phyloP scores from a whole-genome alignment of 2,888 invertebrate genomes.

The Agelastica alni region DNA sequence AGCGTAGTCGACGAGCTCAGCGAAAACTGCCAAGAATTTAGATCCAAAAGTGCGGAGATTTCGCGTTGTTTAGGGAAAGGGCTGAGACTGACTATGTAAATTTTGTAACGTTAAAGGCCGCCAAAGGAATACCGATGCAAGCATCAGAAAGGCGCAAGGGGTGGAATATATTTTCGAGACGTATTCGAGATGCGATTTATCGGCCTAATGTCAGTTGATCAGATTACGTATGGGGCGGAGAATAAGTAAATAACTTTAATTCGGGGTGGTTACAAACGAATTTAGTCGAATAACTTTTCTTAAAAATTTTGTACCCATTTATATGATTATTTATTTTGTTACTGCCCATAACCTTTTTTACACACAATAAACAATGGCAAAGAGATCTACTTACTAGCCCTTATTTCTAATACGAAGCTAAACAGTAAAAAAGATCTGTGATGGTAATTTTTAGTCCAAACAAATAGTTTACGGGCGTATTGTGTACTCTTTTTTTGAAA shows the following conservation, averaged over 20 bases:
- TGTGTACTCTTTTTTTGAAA: too few relatives aligned
- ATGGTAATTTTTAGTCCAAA: too few relatives aligned
- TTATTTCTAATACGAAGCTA: too few relatives aligned
- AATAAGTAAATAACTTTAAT: slow-evolving; percentile 20
- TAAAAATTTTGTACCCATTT: too few relatives aligned
- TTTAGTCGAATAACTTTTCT: too few relatives aligned
- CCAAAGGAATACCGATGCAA: slow-evolving; percentile 32
- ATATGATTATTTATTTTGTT: too few relatives aligned
- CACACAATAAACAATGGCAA: too few relatives aligned
- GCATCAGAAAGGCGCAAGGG: slow-evolving; percentile 13
- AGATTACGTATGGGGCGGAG: slow-evolving; percentile 22
- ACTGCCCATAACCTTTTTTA: too few relatives aligned
- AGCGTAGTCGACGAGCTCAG: slow-evolving; percentile 35
- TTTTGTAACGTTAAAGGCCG: slow-evolving; percentile 25
- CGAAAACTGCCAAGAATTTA: slow-evolving; percentile 36
- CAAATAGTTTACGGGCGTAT: too few relatives aligned
- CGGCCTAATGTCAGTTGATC: slow-evolving; percentile 24
- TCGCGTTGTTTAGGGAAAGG: slow-evolving; percentile 31
- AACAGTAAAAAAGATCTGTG: too few relatives aligned
- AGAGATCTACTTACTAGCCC: too few relatives aligned
- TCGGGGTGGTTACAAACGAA: slow-evolving; percentile 9
- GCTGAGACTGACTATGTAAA: slow-evolving; percentile 37
- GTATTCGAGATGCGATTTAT: slow-evolving; percentile 21
- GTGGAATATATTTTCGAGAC: slow-evolving; percentile 28
- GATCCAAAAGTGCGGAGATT: slow-evolving; percentile 35